phyloP scores from a whole-genome alignment of 2,888 invertebrate species.

The Cantharis flavilabris region DNA sequence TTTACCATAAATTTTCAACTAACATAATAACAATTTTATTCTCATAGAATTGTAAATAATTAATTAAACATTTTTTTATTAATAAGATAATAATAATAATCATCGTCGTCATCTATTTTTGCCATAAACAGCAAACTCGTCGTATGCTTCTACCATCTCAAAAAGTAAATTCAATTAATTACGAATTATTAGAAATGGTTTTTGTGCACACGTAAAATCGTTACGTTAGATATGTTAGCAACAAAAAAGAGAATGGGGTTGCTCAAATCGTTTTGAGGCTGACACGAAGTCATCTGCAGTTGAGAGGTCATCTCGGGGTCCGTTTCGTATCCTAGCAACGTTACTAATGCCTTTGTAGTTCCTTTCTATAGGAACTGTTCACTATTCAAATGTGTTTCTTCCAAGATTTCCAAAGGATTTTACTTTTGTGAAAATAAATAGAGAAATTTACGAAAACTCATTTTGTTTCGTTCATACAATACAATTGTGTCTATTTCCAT shows the following conservation, averaged over 20 bases:
- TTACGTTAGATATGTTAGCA: slow-evolving; percentile 1
- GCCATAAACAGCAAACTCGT: neutral
- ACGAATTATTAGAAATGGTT: neutral
- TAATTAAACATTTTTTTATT: neutral
- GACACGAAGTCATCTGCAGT: slow-evolving; percentile 51
- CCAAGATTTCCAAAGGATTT: slow-evolving; percentile 4
- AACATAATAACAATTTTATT: neutral
- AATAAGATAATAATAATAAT: neutral
- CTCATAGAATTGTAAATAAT: neutral
- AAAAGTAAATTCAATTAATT: neutral
- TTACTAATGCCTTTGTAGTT: slow-evolving; percentile 13
- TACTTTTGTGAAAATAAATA: neutral
- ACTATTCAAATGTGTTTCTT: slow-evolving; percentile 21
- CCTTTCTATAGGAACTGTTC: slow-evolving; percentile 17
- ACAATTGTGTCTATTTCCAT: neutral
- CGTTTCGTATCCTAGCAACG: slow-evolving; percentile 35
- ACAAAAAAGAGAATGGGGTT: slow-evolving; percentile 16
- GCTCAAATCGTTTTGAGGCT: slow-evolving; percentile 26
- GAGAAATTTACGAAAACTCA: neutral
- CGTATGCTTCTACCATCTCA: neutral
- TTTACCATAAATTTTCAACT: neutral
- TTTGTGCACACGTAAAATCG: neutral
- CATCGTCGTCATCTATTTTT: neutral
- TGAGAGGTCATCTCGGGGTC: slow-evolving; percentile 54
- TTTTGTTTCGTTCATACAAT: neutral